Percentiles rank a stretch among this genome's conserved stretches.
These are phyloP conservation scores for Bubo bubo DNA, from an alignment of 2,113 vertebrate species.

Conservation along the genomic window DNA sequence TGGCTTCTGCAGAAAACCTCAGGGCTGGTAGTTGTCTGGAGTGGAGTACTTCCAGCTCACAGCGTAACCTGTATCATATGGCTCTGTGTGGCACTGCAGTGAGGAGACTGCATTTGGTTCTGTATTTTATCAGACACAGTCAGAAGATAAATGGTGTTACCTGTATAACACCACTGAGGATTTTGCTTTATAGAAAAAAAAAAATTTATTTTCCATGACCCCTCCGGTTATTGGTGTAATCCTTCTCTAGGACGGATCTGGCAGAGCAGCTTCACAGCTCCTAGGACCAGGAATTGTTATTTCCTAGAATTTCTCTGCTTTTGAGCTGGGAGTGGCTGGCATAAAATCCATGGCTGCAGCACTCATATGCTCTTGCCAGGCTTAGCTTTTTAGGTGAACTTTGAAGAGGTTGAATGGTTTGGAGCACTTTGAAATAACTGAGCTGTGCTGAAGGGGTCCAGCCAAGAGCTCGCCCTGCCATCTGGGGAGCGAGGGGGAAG, in stretches of 20 bases:
- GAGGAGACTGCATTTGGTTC: neutral
- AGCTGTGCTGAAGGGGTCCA: neutral
- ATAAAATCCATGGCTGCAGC: neutral
- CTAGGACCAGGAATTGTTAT: neutral
- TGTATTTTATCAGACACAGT: neutral
- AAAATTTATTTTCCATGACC: neutral
- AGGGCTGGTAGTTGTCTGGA: neutral
- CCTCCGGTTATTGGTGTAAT: neutral
- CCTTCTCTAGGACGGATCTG: neutral
- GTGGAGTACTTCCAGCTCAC: neutral
- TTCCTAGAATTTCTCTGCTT: neutral
- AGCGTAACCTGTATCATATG: rapidly evolving
- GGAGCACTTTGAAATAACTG: neutral
- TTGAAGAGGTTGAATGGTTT: neutral
- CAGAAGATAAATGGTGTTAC: neutral
- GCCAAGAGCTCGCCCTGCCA: neutral
- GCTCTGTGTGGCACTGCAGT: neutral
- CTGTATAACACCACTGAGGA: neutral
- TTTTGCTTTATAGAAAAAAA: neutral
- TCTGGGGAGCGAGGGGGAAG: neutral
- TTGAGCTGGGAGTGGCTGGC: neutral
- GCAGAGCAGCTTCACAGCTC: neutral
- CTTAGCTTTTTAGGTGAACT: neutral
- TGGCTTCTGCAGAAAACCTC: neutral
- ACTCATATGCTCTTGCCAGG: neutral